Base-by-base conservation (phyloP, 2,797 vertebrate species). In the Myotis findleyi region DNA sequence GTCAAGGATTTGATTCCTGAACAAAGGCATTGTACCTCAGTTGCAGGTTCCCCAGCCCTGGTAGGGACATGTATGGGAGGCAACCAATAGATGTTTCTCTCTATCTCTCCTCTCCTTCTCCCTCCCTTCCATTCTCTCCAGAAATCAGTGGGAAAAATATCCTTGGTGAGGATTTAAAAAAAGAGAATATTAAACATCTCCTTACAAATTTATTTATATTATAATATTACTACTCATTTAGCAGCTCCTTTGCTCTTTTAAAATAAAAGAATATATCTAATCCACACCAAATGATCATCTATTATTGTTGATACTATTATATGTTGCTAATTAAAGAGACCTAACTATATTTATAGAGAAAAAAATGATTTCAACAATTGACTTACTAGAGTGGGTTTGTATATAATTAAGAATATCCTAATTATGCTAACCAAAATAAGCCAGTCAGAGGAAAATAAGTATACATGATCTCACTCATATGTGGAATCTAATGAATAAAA, bases 341-440 rank as follows among this genome's bases (percentile, higher is more conserved):
- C 90, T 77, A 71, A 93, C 73, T 89, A 25, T 44, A 90, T 76
- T 91, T 89, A 71, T n/a, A 86, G 41, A 72, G 30, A 25, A 71
- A 93, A 87, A 87, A 93, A 83, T 75, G 9, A 94, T 64, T 95
- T 82, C 51, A 87, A 82, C 47, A 93, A 81, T 1, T 62, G 47
- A 86, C 59, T 96, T 93, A 71, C 25, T 82, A 75, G 66, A 95
- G 47, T 92, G 36, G 49, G 51, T 66, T 77, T 72, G 8, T 75
- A 66, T 59, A 51, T 7, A 51, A 51, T 92, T 90, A 95, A 76
- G 41, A 79, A 20, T 62, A 59, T 27, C 25, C 57, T 59, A 12
- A 59, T 59, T 59, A 59, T 27, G 25, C 25, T 59, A 59, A 27
- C 25, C 5, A 59, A 59, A 59, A 59, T 59, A 59, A 59, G 25